Evolutionary conservation across 2,797 vertebrate genomes (phyloP).

Genomic region (Ptychobarbus kaznakovi): DNA sequence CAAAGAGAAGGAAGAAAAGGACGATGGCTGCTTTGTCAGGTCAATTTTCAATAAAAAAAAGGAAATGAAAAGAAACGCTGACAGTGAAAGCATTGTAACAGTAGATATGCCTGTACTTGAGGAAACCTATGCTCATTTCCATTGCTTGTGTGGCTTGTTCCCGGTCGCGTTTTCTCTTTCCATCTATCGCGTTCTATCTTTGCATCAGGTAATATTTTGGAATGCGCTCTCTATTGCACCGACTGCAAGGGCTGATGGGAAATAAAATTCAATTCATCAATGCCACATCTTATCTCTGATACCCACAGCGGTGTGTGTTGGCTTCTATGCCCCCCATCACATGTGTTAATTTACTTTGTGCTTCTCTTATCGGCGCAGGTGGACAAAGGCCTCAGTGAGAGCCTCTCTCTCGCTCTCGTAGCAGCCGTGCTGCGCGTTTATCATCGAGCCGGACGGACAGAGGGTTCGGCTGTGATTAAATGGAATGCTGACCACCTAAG

Average conservation of each 20-base stretch:
- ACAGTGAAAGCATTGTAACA: conserved; percentile 24
- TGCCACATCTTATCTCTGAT: conserved; percentile 79
- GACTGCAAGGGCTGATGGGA: conserved; percentile 76
- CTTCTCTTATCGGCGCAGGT: conserved; percentile 76
- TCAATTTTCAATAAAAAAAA: conserved; percentile 47
- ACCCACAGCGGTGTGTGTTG: conserved; percentile 64
- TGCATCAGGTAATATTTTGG: conserved; percentile 76
- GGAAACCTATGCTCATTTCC: conserved; percentile 1
- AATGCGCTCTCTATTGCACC: conserved; percentile 73
- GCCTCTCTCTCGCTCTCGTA: conserved; percentile 4
- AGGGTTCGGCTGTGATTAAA: conserved; percentile 63
- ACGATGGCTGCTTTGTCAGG: conserved; percentile 31
- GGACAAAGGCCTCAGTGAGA: conserved; percentile 69
- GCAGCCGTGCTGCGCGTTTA: conserved; percentile 27
- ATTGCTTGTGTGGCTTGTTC: not conserved
- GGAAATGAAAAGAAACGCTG: conserved; percentile 40
- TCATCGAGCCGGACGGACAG: conserved; percentile 56
- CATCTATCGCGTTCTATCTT: conserved; percentile 41
- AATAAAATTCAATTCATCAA: conserved; percentile 82
- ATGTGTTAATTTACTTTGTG: conserved; percentile 78
- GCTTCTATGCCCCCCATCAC: conserved; percentile 64
- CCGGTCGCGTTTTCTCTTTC: conserved; percentile 3
- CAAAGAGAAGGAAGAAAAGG: not conserved
- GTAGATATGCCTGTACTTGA: conserved; percentile 8
- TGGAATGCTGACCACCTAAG: conserved; percentile 64